Base-by-base conservation (phyloP, 2,888 invertebrate genomes). In the Dynastes grantii region DNA sequence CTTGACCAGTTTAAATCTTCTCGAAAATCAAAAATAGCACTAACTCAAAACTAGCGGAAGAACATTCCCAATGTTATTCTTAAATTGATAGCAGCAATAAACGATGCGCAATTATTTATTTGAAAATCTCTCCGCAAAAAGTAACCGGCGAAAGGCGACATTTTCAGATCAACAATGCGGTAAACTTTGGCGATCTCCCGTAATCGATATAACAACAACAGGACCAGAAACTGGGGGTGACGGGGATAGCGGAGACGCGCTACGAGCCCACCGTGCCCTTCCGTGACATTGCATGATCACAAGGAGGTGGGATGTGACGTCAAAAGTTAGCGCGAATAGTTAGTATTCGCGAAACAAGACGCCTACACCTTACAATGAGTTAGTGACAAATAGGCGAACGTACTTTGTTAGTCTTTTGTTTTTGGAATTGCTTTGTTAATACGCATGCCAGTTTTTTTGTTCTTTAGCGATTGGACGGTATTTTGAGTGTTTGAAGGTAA, bases 271-370 rank as follows among this genome's bases (percentile, higher is more conserved):
- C 78, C 51, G 78, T 77, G 80, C 70, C 85, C 82, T 85, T 85
- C 82, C 81, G 83, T 86, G 86, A 87, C 86, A 87, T 87, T 87
- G 87, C 87, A 87, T 87, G 87, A 83, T 86, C 84, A 55, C n/a
- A 37, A 37, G 11, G 67, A 27, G 27, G 29, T 11, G 32, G 22
- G 53, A 37, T 9, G 70, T 78, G 78, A 78, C 78, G 78, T 78
- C 78, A 73, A 53, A 49, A 16, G 37, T 64, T 53, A 13, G 58
- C 55, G 67, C 55, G 37, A 76, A 58, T 49, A 40, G 51, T 64
- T 51, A 67, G 40, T 45, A 67, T n/a, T 13, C 63, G 76, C 76
- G 65, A 76, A 76, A 58, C 40, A 45, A 45, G 61, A 29, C 61
- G 45, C 61, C 68, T 37, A 40, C 4, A 40, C 55, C 55, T 55